Base-by-base conservation (phyloP, 2,888 invertebrate genomes). In the Melipona bicolor region DNA sequence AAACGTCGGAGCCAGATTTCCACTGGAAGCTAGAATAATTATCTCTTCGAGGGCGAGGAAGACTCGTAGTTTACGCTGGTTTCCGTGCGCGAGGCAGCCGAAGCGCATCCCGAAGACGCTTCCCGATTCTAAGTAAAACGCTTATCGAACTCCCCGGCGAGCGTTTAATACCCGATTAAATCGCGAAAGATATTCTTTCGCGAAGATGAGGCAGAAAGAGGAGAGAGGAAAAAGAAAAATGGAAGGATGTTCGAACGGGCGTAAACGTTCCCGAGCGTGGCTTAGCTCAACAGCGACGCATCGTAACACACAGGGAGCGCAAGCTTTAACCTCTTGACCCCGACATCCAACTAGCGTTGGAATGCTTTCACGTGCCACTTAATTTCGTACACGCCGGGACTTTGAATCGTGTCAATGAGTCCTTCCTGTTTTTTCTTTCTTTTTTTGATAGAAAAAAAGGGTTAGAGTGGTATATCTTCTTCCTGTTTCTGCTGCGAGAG, bases 251-350 rank as follows among this genome's bases (percentile, higher is more conserved):
- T 67, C 50, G 50, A 73, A 62, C 36, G 36, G 2, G 4, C 75
- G 65, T 75, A 36, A 77, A 77, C 21, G 64, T 21, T 65, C 21
- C 56, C 49, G 56, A 49, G 49, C 27, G 13, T 5, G 54, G 62
- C 36, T 71, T 19, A 15, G 56, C 54, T 56, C 15, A 32, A 69
- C 59, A 43, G 15, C 36, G 32, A 50, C n/a, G 72, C n/a, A 68
- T 62, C 64, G 17, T 15, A 43, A 36, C 36, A 67, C 19, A 36
- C 27, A 4, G 50, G 70, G n/a, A 36, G 62, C 54, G 50, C 71
- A 62, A 77, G 82, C 72, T 83, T 83, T 76, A 82, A 83, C 72
- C 83, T 77, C 82, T 83, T 69, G 83, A 83, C 83, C 72, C 71
- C 83, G 83, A 83, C 83, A 82, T 83, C 82, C 68, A 64, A 61